phyloP scores from a whole-genome alignment of 2,888 invertebrate genomes.

The Allacma fusca region DNA sequence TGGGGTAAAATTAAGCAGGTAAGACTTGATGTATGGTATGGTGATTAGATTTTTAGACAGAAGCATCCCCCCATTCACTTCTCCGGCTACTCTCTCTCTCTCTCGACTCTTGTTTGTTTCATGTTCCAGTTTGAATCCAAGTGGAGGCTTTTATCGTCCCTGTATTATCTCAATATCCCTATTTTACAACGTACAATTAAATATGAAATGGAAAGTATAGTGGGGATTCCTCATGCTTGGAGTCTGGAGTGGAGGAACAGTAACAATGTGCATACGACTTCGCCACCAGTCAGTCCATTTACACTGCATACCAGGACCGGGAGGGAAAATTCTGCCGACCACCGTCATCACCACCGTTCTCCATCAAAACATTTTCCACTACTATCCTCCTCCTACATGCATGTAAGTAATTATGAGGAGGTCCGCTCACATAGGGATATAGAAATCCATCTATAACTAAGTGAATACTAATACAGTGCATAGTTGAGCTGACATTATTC shows the following conservation, averaged over 20 bases:
- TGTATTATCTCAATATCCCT: slow-evolving; percentile 16
- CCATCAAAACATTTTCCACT: slow-evolving; percentile 24
- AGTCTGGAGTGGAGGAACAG: neutral
- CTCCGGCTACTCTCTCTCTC: too few species aligned
- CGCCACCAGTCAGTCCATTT: neutral
- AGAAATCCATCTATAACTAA: neutral
- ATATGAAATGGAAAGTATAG: neutral
- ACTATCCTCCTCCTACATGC: neutral
- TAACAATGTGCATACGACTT: neutral
- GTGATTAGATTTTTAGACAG: slow-evolving; percentile 9
- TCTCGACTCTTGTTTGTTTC: neutral
- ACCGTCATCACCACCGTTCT: slow-evolving; percentile 29
- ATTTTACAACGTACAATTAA: slow-evolving; percentile 12
- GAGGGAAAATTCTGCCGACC: slow-evolving; percentile 18
- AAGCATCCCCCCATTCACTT: neutral
- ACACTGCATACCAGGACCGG: neutral
- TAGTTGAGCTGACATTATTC: neutral
- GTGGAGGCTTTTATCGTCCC: slow-evolving; percentile 6
- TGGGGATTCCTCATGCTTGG: neutral
- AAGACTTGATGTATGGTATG: neutral
- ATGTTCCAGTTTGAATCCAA: slow-evolving; percentile 12
- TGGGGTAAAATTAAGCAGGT: neutral
- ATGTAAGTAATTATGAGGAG: neutral
- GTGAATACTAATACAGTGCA: slow-evolving; percentile 16
- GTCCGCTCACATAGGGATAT: too few species aligned